These are phyloP conservation scores for Lophotis ruficrista DNA, from an alignment of 2,113 vertebrate genomes.

Conservation along the genomic window DNA sequence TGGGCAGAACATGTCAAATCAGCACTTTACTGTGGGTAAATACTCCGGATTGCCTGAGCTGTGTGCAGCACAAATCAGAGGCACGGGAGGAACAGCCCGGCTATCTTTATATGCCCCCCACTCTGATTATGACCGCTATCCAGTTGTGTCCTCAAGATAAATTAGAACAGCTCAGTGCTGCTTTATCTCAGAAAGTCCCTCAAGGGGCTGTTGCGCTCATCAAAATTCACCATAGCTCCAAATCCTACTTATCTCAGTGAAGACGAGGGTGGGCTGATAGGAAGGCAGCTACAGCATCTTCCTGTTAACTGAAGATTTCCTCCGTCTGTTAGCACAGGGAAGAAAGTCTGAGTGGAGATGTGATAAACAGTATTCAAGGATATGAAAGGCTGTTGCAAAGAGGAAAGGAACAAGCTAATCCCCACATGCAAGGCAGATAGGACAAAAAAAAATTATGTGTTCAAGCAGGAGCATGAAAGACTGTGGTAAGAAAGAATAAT, in stretches of 20 bases:
- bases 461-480: neutral
- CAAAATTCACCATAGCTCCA: conserved; percentile 44
- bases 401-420: conserved; percentile 27
- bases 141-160: conserved; percentile 36
- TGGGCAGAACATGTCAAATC: neutral
- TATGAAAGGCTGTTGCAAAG: neutral
- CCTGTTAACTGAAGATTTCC: conserved; percentile 48
- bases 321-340: neutral
- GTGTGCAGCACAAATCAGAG: neutral
- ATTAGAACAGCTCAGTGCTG: neutral
- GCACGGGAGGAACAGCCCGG: neutral
- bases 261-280: conserved; percentile 56
- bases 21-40: neutral
- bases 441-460: neutral
- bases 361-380: conserved; percentile 8
- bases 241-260: conserved; percentile 54
- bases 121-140: neutral
- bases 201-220: neutral
- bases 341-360: neutral
- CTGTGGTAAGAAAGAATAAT: neutral
- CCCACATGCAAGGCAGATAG: neutral
- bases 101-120: conserved; percentile 23
- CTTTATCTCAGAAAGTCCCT: conserved; percentile 31
- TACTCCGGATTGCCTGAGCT: neutral
- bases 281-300: conserved; percentile 50